Conservation (phyloP, 92 coral and sea anemone genomes). For the Scolanthus callimorphus region DNA sequence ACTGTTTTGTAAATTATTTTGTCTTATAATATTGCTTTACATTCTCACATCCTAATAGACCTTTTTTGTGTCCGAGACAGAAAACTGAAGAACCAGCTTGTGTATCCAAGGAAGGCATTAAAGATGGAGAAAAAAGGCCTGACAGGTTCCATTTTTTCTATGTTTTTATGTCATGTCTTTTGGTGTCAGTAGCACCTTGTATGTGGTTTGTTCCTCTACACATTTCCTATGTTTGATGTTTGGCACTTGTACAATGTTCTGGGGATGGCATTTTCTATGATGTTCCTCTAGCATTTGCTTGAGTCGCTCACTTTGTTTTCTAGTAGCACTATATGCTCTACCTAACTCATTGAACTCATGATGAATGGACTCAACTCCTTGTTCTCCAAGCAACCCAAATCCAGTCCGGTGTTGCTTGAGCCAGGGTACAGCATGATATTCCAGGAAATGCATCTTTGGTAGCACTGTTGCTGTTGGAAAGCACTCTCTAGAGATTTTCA, state of each 20-base stretch:
- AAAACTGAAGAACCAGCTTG: too few species aligned
- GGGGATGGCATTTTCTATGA: constrained; percentile 24
- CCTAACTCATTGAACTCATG: constrained; percentile 13
- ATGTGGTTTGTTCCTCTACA: not conserved
- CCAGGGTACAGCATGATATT: constrained; percentile 16
- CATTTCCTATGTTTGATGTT: constrained; percentile 1
- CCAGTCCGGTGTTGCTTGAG: constrained; percentile 9
- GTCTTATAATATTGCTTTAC: too few species aligned
- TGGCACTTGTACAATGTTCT: constrained; percentile 1
- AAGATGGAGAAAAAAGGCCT: too few species aligned
- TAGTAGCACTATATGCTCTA: not conserved
- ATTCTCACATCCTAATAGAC: too few species aligned
- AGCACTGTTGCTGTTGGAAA: constrained; percentile 12
- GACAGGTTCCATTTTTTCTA: too few species aligned
- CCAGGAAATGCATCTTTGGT: constrained; percentile 32
- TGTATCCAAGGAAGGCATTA: too few species aligned
- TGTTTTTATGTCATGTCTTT: too few species aligned
- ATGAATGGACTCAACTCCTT: constrained; percentile 30
- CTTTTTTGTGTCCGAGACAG: too few species aligned
- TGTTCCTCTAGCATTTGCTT: constrained; percentile 10
- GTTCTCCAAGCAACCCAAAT: constrained; percentile 34
- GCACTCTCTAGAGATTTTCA: constrained; percentile 4
- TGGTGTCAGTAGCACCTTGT: not conserved
- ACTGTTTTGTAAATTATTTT: too few species aligned
- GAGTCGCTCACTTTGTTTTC: not conserved